Base-by-base conservation (phyloP, 92 coral and sea anemone species). In the Actinostola sp. region DNA sequence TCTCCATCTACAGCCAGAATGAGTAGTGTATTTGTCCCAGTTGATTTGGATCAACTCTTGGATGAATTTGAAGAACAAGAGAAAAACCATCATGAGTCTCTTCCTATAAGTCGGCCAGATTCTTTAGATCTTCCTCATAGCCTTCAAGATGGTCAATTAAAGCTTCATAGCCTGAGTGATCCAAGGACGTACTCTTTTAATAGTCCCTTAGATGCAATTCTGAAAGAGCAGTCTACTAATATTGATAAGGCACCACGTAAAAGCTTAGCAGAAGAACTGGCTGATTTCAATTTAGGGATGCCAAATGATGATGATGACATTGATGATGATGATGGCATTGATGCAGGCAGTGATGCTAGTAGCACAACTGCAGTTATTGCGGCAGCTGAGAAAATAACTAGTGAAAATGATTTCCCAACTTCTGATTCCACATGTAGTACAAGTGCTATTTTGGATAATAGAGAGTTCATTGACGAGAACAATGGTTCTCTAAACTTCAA, bases 21-120 rank as follows among this genome's bases (percentile, higher is more conserved):
- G 97, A 79, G 82, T 61, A 75, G 82, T 57, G 52, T 89, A 73
- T 94, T 94, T 85, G 89, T 94, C 17, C 98, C 98, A 23, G 98
- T 94, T 82, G 98, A 94, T 68, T 77, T 94, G 67, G 95, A 94
- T 87, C 90, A 94, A 61, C 81, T 94, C 39, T 64, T 94, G 55
- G 90, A 94, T 91, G 98, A 94, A 24, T 94, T 94, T 91, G 98
- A 94, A 63, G 88, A 88, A 72, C 82, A 80, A 35, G 98, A 92
- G 61, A 48, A 30, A 27, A 75, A 64, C 17, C 41, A 70, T 35
- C 58, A 63, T 26, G 63, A 32, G 0, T 21, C 63, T 23, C 35
- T 34, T 44, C 35, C 60, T 5, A n/a, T 20, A 32, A 51, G 45
- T 36, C 63, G 26, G 39, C 59, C 31, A 29, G 29, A 57, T n/a